Evolutionary conservation across 2,888 invertebrate species (phyloP), one percentile per base, ranked within the genome.

Genomic region (Dasysyrphus tricinctus): DNA sequence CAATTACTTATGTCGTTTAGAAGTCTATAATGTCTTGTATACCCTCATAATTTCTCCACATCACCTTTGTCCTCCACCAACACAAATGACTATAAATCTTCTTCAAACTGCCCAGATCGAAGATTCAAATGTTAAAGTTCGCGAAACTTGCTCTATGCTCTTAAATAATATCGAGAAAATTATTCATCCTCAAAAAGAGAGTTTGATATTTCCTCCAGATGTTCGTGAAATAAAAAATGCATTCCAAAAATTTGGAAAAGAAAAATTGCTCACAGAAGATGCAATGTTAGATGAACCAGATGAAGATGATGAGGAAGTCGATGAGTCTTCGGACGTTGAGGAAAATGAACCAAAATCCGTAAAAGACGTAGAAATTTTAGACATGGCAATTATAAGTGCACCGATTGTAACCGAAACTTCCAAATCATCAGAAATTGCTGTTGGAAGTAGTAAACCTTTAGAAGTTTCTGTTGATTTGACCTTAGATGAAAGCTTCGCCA

Each of bases 141-240:
- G 90, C 14, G 29, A 76, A 5, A 67, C 42, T 9, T 90, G 90
- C 67, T 67, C 69, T 0, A 56, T 86, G 14, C 72, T 89, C 57
- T 80, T 91, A 16, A 74, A 47, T 16, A 88, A 80, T 42, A 65
- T 91, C 6, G 91, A 91, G 76, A 90, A 90, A 73, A 74, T 90
- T 5, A 70, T 90, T 61, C 91, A 91, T 88, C 91, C 91, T 0
- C 89, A 90, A 87, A 91, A 91, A 70, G 90, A 90, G 37, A 83
- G 88, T 19, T 81, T 91, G 9, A 76, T 90, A 39, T 91, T 90
- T 63, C 89, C 90, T 6, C 80, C 88, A 1, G 89, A 90, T 70
- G 51, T 88, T 8, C 87, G 88, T 8, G 89, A 89, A 39, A 88
- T 91, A 8, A 89, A 88, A 19, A 90, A 89, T 61, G 88, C 89